Base-by-base conservation (phyloP, 2,113 vertebrate species). In the Aptenodytes patagonicus region DNA sequence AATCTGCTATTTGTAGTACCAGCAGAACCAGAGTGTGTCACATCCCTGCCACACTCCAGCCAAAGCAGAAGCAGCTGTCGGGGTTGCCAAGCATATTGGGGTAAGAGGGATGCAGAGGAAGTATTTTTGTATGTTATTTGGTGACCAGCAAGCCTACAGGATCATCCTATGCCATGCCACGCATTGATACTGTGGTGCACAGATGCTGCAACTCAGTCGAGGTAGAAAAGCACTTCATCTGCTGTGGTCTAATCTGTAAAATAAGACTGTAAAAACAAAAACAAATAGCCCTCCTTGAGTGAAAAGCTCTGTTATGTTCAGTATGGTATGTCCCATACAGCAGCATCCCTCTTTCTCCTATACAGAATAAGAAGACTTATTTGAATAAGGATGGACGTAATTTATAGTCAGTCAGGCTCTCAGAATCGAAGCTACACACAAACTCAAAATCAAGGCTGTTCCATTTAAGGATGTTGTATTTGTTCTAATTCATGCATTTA, bases 1-100 rank as follows among this genome's bases (percentile, higher is more conserved):
- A 92, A 91, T 94, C 79, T 94, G 84, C 93, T 95, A 73, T 96
- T 95, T 96, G 91, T 81, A 91, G 93, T 71, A 94, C 71, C 95
- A 97, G 91, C 75, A 86, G 82, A 95, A 90, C 78, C 75, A 29
- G 70, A 90, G 93, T 52, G 60, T 97, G 93, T 90, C 95, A 78
- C 82, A 88, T 86, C 87, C 51, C 82, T 94, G 91, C 84, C 87
- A 91, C 31, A 10, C 89, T 94, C 71, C 82, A 97, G 93, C 92
- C 93, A 96, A 97, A 95, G 95, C 93, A 96, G 78, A 96, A 94
- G 70, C 83, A 89, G 78, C 82, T 97, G 75, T 57, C 17, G 2
- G 62, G 29, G 38, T 73, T 94, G 91, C 84, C 62, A 86, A 86
- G 82, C 40, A 40, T 19, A 17, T 24, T 57, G 55, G 57, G 31